Conservation (phyloP, 2,888 invertebrate species). For the Cancer borealis region DNA sequence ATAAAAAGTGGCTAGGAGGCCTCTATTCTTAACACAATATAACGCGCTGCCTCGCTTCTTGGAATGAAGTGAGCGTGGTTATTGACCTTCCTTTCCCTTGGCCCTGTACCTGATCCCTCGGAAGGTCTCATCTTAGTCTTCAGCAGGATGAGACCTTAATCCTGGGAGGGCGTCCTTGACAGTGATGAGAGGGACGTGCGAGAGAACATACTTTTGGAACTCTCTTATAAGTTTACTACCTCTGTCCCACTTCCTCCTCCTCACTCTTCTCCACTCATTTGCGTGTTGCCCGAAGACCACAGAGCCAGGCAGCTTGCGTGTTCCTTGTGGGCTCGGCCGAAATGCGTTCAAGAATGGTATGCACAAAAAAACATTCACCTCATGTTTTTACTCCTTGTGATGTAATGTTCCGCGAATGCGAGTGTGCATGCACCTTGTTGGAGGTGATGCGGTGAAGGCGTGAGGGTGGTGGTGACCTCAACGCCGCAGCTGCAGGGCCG, state of each 20-base stretch:
- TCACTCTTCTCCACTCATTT: background rate
- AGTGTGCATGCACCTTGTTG: background rate
- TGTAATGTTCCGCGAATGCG: background rate
- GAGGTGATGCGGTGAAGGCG: background rate
- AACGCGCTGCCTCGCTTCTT: background rate
- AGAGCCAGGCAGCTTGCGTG: background rate
- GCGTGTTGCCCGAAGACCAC: background rate
- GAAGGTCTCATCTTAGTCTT: background rate
- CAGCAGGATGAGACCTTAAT: background rate
- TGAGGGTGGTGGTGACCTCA: conserved; percentile 53
- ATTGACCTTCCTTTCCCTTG: background rate
- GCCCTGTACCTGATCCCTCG: background rate
- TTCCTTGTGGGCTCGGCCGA: background rate
- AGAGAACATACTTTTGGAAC: background rate
- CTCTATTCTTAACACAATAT: background rate
- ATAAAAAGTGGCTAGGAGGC: background rate
- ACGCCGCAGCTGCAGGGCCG: conserved; percentile 50
- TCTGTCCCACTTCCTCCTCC: background rate
- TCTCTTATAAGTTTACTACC: background rate
- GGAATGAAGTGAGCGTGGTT: background rate
- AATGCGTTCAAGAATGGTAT: background rate
- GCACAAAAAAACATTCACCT: background rate
- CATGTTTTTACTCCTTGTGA: background rate
- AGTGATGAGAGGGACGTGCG: conserved; percentile 17
- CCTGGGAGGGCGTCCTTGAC: background rate